Base-by-base conservation (phyloP, 2,113 vertebrate genomes). In the Otolemur garnettii region DNA sequence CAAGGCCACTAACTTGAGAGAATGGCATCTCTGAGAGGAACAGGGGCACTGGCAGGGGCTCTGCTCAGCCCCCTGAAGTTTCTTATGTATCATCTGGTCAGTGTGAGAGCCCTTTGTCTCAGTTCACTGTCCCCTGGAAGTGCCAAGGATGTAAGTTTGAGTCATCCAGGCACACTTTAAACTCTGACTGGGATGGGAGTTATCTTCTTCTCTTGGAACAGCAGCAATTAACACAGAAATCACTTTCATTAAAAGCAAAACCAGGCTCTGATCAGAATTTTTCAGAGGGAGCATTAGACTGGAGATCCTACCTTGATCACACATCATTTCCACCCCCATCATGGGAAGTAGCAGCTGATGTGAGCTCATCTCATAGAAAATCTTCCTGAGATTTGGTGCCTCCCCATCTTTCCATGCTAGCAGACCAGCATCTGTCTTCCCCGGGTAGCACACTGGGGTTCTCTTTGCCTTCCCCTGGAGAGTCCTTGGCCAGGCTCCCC, bases 1-100 rank as follows among this genome's bases (percentile, higher is more conserved):
- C 57, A 90, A 90, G 45, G 72, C 57, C 69, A 21, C 57, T 53
- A 33, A 91, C 74, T 84, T 50, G 30, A 87, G 83, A 88, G 66
- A 60, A 59, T 38, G 6, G 0, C 7, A 55, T 57, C 66, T 80
- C 11, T 4, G 69, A 83, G 68, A 60, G 17, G 38, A 35, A 84
- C 22, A 14, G 42, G 28, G 93, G 81, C 1, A 17, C 71, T 6
- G 15, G 80, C 35, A 0, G 0, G 53, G 24, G 3, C 30, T 77
- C 53, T 2, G 57, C 45, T 42, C 0, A 9, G 24, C 9, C 18
- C 69, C 21, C 50, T 5, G 53, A 78, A 35, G 78, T 12, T 62
- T 86, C 82, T 88, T 24, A 66, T 8, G 12, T 7, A 60, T 89
- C 78, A n/a, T 53, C 68, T 80, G 11, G 62, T 64, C 42, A 75